Evolutionary conservation across 64 coral and sea anemone genomes (phyloP).

Genomic region (Trachythela sp.): DNA sequence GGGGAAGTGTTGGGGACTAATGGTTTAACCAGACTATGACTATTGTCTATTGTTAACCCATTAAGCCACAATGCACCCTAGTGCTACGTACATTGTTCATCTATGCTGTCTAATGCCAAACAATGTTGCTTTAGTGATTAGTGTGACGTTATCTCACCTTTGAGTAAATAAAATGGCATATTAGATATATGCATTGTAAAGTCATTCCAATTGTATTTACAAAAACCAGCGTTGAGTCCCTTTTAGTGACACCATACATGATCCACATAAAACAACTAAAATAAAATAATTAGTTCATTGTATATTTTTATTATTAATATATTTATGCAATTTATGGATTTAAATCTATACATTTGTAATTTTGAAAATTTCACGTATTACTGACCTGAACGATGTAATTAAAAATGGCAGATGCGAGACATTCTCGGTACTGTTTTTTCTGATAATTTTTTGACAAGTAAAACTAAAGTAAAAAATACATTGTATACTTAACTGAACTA

Average conservation of each 20-base stretch:
- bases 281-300: background rate
- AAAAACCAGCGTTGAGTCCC: background rate
- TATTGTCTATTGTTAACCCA: too few relatives aligned
- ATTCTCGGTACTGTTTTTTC: background rate
- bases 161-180: background rate
- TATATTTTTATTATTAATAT: too few relatives aligned
- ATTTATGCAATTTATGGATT: too few relatives aligned
- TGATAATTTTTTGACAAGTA: background rate
- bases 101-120: too few relatives aligned
- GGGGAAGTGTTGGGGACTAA: too few relatives aligned
- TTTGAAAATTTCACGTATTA: background rate
- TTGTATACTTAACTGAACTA: background rate
- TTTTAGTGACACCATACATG: background rate
- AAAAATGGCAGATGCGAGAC: background rate
- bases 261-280: background rate
- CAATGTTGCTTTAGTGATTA: too few relatives aligned
- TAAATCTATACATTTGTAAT: too few relatives aligned
- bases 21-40: too few relatives aligned
- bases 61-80: too few relatives aligned
- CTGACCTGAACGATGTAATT: background rate
- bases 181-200: background rate
- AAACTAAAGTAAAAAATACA: background rate
- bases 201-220: slow-evolving; percentile 8
- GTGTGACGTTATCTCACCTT: background rate
- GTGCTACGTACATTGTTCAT: too few relatives aligned